phyloP scores from a whole-genome alignment of 2,888 invertebrate genomes.

The Spodoptera exigua region DNA sequence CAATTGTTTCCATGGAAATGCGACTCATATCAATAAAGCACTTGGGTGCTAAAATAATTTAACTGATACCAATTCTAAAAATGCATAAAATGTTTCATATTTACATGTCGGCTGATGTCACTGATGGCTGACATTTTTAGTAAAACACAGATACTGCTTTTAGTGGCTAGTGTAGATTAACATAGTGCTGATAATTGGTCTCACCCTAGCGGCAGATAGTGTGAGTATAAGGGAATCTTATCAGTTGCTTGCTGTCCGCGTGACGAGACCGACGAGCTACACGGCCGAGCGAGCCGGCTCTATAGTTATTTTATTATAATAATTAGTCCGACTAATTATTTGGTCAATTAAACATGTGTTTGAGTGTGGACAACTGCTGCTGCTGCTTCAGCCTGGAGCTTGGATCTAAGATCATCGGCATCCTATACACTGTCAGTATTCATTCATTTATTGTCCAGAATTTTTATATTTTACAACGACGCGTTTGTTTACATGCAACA shows the following conservation, averaged over 20 bases:
- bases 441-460: background rate
- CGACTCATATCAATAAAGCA: too few relatives aligned
- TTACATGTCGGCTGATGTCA: too few relatives aligned
- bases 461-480: background rate
- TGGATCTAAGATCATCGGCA: slow-evolving; percentile 68
- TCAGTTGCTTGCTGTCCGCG: slow-evolving; percentile 49
- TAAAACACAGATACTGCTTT: background rate
- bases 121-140: too few relatives aligned
- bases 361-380: slow-evolving; percentile 66
- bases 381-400: slow-evolving; percentile 68
- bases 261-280: slow-evolving; percentile 23
- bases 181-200: slow-evolving; percentile 39
- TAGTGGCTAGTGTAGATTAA: slow-evolving; percentile 34
- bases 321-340: slow-evolving; percentile 14
- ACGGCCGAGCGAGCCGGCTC: slow-evolving; percentile 13
- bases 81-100: too few relatives aligned
- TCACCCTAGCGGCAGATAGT: slow-evolving; percentile 50
- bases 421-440: slow-evolving; percentile 66
- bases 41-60: too few relatives aligned
- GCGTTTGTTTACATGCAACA: slow-evolving; percentile 22
- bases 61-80: too few relatives aligned
- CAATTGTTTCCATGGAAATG: too few relatives aligned
- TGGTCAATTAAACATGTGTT: slow-evolving; percentile 60
- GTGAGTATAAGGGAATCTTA: slow-evolving; percentile 48
- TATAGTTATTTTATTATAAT: slow-evolving; percentile 20